Base-by-base conservation (phyloP, 2,888 invertebrate species). In the Priocnemis perturbator region DNA sequence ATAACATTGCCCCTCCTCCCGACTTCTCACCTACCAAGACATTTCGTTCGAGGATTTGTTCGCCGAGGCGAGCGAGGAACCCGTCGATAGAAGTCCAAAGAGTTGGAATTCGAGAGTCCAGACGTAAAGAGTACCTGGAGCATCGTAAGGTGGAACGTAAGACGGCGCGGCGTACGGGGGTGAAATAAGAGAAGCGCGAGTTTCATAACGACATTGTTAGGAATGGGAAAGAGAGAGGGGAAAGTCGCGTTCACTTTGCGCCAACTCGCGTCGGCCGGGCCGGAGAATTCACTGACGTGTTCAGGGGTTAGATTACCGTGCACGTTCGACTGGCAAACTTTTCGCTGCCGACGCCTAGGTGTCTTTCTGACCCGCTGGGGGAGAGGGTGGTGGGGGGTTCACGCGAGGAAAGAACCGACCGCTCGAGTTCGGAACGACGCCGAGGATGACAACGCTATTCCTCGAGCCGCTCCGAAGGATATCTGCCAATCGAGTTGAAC, bases 1-100 rank as follows among this genome's bases (percentile, higher is more conserved):
- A 85, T 83, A 82, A 84, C 81, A 76, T 74, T 67, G 64, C 68
- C 71, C 69, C 64, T 59, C 66, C 48, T 57, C 67, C 45, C 67
- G 23, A 67, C 70, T 66, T 56, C 75, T 67, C 74, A 69, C 55
- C 26, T 69, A 56, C 55, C 44, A 70, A 78, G 74, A 73, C 70
- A 68, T 67, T 59, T 63, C 44, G 63, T 65, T 48, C 59, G 19
- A 57, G 64, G 11, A 37, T 37, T 37, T 37, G 37, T 26, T 26
- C 26, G 26, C 2, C 26, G 26, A 2, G 26, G 21, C 50, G 19
- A 2, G 26, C 26, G 26, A 26, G n/a, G n/a, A n/a, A n/a, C n/a
- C 26, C 26, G 5, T 3, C 26, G 26, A 5, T 9, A 9, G 14
- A 37, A 37, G 7, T 37, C 37, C 4, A 9, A 37, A 37, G 37